Conservation (phyloP, 1,140 invertebrate species). For the Drosophila melanogaster region Release_6_plus_ISO1_MT NT_033779.5:12040501-12041000, state of each 20-base stretch:
- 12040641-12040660: conserved; percentile 56
- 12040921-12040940: too few relatives aligned
- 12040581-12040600: conserved; percentile 2
- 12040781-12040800: not conserved
- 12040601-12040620: conserved; percentile 30
- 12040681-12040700: conserved; percentile 47
- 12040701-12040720: not conserved
- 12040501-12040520: conserved; percentile 86
- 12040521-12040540: conserved; percentile 22
- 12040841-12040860: too few relatives aligned
- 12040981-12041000: too few relatives aligned
- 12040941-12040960: not conserved
- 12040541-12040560: conserved; percentile 20
- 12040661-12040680: conserved; percentile 50
- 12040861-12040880: too few relatives aligned
- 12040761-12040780: not conserved
- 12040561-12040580: conserved; percentile 5
- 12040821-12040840: too few relatives aligned
- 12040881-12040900: too few relatives aligned
- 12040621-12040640: conserved; percentile 27
- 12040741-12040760: conserved; percentile 18
- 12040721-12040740: conserved; percentile 5
- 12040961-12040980: not conserved
- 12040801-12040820: too few relatives aligned
- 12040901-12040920: too few relatives aligned